These are phyloP conservation scores for Amblyjoppa proteus DNA, from an alignment of 2,888 invertebrate genomes.

Conservation along the genomic window DNA sequence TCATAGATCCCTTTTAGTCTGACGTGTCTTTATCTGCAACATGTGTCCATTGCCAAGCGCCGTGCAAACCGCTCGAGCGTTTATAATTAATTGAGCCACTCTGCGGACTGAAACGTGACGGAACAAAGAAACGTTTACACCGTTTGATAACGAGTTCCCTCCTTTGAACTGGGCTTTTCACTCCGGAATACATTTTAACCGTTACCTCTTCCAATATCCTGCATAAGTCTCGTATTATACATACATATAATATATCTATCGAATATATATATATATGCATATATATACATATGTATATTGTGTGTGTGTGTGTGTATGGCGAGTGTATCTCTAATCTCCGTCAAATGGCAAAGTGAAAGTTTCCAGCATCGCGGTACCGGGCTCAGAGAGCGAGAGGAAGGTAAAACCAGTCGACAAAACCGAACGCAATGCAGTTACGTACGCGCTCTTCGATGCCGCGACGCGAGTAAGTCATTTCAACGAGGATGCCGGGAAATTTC, in stretches of 20 bases:
- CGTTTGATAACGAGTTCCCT: constrained; percentile 20
- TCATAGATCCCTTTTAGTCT: not conserved
- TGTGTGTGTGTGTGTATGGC: not conserved
- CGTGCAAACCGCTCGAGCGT: constrained; percentile 5
- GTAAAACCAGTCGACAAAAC: constrained; percentile 38
- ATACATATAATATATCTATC: not conserved
- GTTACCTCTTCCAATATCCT: not conserved
- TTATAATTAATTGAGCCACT: constrained; percentile 58
- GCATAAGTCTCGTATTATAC: constrained; percentile 17
- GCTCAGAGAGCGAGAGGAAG: constrained; percentile 17
- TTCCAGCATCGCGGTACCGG: constrained; percentile 14
- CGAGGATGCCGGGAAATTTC: not conserved
- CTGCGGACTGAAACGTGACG: constrained; percentile 42
- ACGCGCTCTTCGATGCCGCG: not conserved
- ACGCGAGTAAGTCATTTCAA: no score
- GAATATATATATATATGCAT: not conserved
- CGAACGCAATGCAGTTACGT: constrained; percentile 12
- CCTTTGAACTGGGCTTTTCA: not conserved
- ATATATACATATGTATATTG: not conserved
- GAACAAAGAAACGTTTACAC: constrained; percentile 43
- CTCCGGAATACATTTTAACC: not conserved
- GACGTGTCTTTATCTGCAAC: constrained; percentile 42
- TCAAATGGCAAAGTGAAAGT: constrained; percentile 58
- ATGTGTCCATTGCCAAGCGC: constrained; percentile 4
- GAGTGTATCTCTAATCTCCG: constrained; percentile 7